A percentile compares a stretch with the other conserved stretches of the same genome.
Conservation (phyloP, 2,113 vertebrate species). For the Loxodonta africana region DNA sequence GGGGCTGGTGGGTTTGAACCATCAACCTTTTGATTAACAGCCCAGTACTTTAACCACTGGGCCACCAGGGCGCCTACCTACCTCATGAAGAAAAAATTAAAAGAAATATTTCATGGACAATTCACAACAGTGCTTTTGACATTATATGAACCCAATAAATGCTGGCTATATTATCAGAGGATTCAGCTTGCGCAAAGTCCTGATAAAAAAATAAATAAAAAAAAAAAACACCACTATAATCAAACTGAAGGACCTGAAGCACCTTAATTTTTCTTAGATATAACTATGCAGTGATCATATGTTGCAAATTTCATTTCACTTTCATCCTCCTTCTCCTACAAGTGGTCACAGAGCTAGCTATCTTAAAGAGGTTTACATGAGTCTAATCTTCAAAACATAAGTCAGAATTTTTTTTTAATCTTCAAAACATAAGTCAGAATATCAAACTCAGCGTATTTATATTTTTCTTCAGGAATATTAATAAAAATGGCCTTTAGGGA, state of each 20-base stretch:
- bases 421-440: background rate
- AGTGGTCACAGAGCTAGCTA: background rate
- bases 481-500: conserved; percentile 78
- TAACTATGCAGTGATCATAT: background rate
- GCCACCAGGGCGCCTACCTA: background rate
- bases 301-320: background rate
- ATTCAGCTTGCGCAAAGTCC: background rate
- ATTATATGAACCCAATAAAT: background rate
- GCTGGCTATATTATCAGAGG: background rate
- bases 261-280: background rate
- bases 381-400: background rate
- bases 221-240: background rate
- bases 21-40: background rate
- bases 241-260: background rate
- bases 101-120: background rate
- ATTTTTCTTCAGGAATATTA: conserved; percentile 61
- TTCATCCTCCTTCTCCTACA: background rate
- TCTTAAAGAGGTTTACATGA: conserved; percentile 36
- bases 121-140: background rate
- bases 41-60: background rate
- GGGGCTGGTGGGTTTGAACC: background rate
- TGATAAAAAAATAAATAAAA: background rate
- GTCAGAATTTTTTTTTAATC: background rate
- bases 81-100: background rate
- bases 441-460: conserved; percentile 46